phyloP scores from a whole-genome alignment of 1,140 invertebrate genomes.

The Dolichoris vasculosae region DNA sequence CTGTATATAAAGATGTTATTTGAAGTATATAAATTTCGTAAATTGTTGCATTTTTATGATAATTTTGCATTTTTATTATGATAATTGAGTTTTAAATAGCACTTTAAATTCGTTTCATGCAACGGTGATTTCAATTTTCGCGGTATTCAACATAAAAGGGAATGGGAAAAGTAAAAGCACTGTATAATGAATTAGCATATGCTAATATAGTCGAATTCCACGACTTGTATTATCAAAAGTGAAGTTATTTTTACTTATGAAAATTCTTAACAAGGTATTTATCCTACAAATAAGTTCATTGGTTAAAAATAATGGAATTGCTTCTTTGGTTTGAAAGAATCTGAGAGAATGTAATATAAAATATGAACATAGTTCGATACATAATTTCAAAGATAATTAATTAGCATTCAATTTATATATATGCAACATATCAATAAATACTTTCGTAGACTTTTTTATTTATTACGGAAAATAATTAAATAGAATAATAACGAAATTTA shows the following conservation, averaged over 20 bases:
- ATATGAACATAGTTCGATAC: too few relatives aligned
- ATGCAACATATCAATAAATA: too few relatives aligned
- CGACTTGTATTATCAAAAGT: not conserved
- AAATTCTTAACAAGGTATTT: conserved; percentile 31
- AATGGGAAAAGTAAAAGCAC: conserved; percentile 23
- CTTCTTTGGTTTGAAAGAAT: not conserved
- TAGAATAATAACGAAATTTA: too few relatives aligned
- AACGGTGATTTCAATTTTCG: conserved; percentile 40
- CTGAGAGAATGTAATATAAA: not conserved
- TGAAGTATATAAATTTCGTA: not conserved
- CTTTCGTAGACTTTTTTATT: too few relatives aligned
- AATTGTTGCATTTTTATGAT: not conserved
- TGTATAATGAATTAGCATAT: conserved; percentile 41
- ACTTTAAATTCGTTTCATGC: conserved; percentile 41
- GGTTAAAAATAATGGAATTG: not conserved
- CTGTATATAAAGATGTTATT: not conserved
- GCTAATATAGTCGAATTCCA: conserved; percentile 27
- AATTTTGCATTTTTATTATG: conserved; percentile 42
- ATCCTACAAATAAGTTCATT: not conserved
- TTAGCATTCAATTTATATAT: too few relatives aligned
- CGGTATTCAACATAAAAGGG: conserved; percentile 38
- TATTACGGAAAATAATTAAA: too few relatives aligned
- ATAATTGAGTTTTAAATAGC: conserved; percentile 42
- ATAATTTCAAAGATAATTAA: too few relatives aligned
- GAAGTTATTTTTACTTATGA: conserved; percentile 21